A percentile compares a stretch with the other conserved stretches of the same genome.
These are phyloP conservation scores for Knipowitschia caucasica DNA, from an alignment of 2,797 vertebrate species.

Conservation along the genomic window DNA sequence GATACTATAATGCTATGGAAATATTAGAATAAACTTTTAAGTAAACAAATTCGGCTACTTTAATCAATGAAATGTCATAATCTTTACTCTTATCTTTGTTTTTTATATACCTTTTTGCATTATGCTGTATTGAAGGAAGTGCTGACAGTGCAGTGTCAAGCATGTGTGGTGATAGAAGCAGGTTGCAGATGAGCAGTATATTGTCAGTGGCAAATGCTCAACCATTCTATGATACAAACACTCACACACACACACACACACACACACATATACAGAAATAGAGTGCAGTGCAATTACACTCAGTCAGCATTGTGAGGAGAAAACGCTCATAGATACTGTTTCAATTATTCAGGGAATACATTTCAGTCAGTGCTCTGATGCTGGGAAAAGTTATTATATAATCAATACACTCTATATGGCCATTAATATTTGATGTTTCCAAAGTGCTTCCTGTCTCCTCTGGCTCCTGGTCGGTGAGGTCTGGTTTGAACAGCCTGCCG, in stretches of 20 bases:
- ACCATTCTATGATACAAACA: constrained; percentile 56
- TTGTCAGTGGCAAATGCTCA: constrained; percentile 45
- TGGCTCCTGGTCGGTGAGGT: constrained; percentile 59
- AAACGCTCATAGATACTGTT: constrained; percentile 73
- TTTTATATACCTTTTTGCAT: neutral
- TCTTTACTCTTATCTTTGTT: too few species aligned
- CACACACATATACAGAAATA: constrained; percentile 40
- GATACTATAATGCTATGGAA: too few species aligned
- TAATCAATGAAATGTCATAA: too few species aligned
- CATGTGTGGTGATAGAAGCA: constrained; percentile 61
- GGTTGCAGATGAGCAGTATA: constrained; percentile 61
- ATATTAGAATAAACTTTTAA: too few species aligned
- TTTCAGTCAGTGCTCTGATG: constrained; percentile 66
- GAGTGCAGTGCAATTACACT: constrained; percentile 65
- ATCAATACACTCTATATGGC: constrained; percentile 75
- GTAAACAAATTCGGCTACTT: too few species aligned
- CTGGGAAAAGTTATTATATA: constrained; percentile 76
- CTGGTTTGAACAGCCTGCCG: constrained; percentile 54
- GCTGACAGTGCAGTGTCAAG: constrained; percentile 45
- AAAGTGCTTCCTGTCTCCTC: constrained; percentile 75
- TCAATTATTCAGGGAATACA: constrained; percentile 77
- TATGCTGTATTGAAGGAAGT: constrained; percentile 14
- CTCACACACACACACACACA: constrained; percentile 13
- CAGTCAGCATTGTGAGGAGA: constrained; percentile 66
- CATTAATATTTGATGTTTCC: constrained; percentile 75